A percentile compares a stretch with the other conserved stretches of the same genome.
Conservation (phyloP, 30 jellyfish, hydroid and myxozoan genomes). For the Aurelia aurita complex sp. Pacific region DNA sequence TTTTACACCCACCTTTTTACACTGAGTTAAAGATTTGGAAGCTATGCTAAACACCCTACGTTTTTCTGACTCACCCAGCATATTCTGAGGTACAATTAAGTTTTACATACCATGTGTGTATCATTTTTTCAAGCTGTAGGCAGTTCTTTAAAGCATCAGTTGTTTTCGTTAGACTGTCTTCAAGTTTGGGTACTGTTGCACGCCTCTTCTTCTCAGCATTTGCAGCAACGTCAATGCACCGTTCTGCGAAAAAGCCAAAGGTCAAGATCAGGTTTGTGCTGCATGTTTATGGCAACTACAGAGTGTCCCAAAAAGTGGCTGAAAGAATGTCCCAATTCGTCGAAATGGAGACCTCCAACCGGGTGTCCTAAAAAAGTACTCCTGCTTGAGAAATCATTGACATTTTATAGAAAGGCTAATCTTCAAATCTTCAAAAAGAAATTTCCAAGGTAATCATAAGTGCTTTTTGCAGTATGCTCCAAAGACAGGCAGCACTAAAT, state of each 20-base stretch:
- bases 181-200: slow-evolving; percentile 15
- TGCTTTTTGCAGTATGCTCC: no score
- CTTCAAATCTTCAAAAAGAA: no score
- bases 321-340: background rate
- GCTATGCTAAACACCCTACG: no score
- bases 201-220: slow-evolving; percentile 3
- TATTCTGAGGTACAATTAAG: background rate
- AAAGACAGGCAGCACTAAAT: no score
- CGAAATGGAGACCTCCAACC: no score
- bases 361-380: no score
- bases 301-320: background rate
- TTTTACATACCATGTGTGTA: slow-evolving; percentile 31
- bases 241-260: background rate
- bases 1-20: no score
- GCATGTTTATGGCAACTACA: background rate
- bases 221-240: slow-evolving; percentile 7
- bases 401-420: no score
- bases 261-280: background rate
- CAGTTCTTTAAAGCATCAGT: slow-evolving; percentile 54
- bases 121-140: slow-evolving; percentile 30
- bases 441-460: no score
- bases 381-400: no score
- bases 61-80: no score
- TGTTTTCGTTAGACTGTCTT: slow-evolving; percentile 8
- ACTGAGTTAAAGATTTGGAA: no score